These are phyloP conservation scores for Rhopalosiphum padi DNA, from an alignment of 1,140 invertebrate genomes.

Conservation along the genomic window DNA sequence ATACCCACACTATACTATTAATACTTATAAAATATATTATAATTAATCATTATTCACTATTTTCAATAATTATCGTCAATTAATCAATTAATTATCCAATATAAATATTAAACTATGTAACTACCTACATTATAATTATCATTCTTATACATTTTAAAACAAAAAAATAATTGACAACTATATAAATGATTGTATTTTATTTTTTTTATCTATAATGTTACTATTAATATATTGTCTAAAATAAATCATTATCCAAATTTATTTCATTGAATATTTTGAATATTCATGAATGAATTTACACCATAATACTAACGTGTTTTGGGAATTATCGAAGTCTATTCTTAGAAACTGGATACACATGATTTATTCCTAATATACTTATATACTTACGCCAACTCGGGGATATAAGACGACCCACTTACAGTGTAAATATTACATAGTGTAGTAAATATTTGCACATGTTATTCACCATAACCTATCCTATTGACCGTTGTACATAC, in stretches of 20 bases:
- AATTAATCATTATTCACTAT: not conserved
- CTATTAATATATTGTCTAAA: not conserved
- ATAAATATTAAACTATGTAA: too few relatives aligned
- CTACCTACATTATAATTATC: too few relatives aligned
- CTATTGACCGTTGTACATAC: not conserved
- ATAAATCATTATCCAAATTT: not conserved
- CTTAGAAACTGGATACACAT: not conserved
- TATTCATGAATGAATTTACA: not conserved
- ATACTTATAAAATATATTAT: not conserved
- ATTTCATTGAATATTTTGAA: not conserved
- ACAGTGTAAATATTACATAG: not conserved
- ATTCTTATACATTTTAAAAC: not conserved
- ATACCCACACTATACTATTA: too few relatives aligned
- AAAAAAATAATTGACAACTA: not conserved
- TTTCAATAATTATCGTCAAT: too few relatives aligned
- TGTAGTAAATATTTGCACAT: not conserved
- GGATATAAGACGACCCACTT: slow-evolving; percentile 14
- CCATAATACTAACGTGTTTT: not conserved
- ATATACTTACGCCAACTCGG: not conserved
- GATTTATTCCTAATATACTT: not conserved
- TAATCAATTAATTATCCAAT: not conserved
- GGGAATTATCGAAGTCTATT: not conserved
- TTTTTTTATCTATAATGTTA: not conserved
- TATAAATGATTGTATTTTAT: not conserved
- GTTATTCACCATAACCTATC: not conserved